A percentile compares a stretch with the other conserved stretches of the same genome.
Evolutionary conservation across 2,113 vertebrate species (phyloP).

Genomic region (Stigmatopora nigra): DNA sequence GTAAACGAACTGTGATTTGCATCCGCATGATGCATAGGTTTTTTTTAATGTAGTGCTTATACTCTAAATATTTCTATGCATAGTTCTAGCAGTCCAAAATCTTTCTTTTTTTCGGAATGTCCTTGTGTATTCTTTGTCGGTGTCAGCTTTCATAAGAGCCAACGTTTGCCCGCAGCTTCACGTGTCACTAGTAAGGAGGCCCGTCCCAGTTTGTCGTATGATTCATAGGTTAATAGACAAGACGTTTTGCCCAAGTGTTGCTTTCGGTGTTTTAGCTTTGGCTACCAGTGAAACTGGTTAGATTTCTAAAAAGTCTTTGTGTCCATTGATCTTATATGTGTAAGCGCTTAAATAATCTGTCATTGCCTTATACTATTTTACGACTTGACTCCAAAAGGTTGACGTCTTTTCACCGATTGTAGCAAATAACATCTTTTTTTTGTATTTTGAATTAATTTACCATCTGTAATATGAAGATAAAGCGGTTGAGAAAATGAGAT

Average conservation of each 20-base stretch:
- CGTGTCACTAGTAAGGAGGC: constrained; percentile 51
- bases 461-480: background rate
- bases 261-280: constrained; percentile 55
- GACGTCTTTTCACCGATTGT: background rate
- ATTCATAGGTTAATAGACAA: constrained; percentile 67
- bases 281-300: constrained; percentile 42
- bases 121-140: constrained; percentile 32
- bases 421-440: background rate
- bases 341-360: constrained; percentile 7
- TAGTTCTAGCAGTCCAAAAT: constrained; percentile 25
- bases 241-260: constrained; percentile 52
- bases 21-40: constrained; percentile 30
- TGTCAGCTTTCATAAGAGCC: constrained; percentile 53
- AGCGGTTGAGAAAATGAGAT: background rate
- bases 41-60: constrained; percentile 21
- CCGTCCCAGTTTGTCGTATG: constrained; percentile 55
- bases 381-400: background rate
- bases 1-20: constrained; percentile 37
- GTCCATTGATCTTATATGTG: constrained; percentile 34
- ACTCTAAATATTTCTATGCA: constrained; percentile 2
- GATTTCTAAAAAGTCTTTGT: constrained; percentile 50
- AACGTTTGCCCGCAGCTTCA: constrained; percentile 51
- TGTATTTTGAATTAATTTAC: background rate
- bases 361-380: background rate
- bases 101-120: constrained; percentile 26